Evolutionary conservation across 2,113 vertebrate genomes (phyloP).

Genomic region (Macquaria australasica): DNA sequence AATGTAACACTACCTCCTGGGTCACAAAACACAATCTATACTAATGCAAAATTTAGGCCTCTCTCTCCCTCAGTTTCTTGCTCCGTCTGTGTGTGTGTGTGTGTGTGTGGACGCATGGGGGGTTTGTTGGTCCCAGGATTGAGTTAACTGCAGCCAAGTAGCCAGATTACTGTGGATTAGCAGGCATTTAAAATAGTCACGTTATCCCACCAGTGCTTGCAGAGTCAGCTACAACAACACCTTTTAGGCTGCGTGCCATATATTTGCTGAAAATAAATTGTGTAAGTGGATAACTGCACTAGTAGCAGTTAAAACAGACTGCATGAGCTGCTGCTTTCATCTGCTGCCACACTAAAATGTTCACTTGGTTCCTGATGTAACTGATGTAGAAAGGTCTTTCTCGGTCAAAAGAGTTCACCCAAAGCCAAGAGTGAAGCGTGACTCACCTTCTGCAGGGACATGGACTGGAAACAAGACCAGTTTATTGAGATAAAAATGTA

Average conservation of each 20-base stretch:
- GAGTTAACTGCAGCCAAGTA: constrained; percentile 81
- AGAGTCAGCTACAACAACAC: constrained; percentile 71
- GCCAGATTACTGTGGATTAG: constrained; percentile 84
- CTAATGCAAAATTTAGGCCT: constrained; percentile 19
- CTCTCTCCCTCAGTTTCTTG: background rate
- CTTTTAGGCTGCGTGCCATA: constrained; percentile 39
- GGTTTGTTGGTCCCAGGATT: constrained; percentile 64
- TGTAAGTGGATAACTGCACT: background rate
- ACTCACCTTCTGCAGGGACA: constrained; percentile 15
- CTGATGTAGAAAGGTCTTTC: constrained; percentile 17
- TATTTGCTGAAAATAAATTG: constrained; percentile 17
- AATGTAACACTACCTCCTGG: constrained; percentile 43
- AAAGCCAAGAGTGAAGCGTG: constrained; percentile 23
- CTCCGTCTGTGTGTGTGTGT: background rate
- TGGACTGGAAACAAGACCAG: background rate
- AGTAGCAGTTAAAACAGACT: constrained; percentile 5
- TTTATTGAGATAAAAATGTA: constrained; percentile 11
- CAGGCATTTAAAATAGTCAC: constrained; percentile 83
- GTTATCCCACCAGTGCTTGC: constrained; percentile 77
- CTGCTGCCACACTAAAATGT: background rate
- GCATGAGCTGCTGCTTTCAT: constrained; percentile 8
- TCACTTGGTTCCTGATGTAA: background rate
- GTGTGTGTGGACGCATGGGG: constrained; percentile 18
- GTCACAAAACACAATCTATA: constrained; percentile 22
- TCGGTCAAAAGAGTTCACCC: constrained; percentile 38